Conservation (phyloP, 2,797 vertebrate species). For the Cirrhinus molitorella region DNA sequence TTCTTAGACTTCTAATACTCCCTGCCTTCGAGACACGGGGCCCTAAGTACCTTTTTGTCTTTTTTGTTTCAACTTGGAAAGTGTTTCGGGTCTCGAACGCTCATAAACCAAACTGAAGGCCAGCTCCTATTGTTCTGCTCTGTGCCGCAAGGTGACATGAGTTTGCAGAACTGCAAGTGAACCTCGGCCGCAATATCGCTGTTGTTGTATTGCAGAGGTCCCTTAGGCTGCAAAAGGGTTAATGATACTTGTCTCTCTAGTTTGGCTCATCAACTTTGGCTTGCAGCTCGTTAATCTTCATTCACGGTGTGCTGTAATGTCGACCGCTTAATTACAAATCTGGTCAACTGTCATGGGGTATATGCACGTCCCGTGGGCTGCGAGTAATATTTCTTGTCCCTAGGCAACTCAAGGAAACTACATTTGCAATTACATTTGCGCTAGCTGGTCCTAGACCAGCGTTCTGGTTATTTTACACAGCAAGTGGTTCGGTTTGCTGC, state of each 20-base stretch:
- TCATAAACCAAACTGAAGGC: conserved; percentile 17
- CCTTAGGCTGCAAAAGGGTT: conserved; percentile 51
- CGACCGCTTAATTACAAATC: conserved; percentile 76
- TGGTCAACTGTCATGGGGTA: conserved; percentile 71
- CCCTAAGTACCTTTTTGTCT: conserved; percentile 42
- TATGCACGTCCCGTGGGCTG: conserved; percentile 59
- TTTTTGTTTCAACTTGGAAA: conserved; percentile 36
- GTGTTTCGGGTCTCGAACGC: conserved; percentile 19
- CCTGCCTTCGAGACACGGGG: neutral
- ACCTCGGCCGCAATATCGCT: neutral
- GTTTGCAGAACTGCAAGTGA: conserved; percentile 38
- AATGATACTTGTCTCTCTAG: conserved; percentile 49
- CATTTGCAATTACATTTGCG: conserved; percentile 17
- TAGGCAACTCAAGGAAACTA: neutral
- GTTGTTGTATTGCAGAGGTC: conserved; percentile 10
- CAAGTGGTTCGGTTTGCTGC: neutral
- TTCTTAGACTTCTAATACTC: conserved; percentile 37
- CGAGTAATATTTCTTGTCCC: conserved; percentile 33
- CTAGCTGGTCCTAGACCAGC: neutral
- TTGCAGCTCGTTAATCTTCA: conserved; percentile 55
- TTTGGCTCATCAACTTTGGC: conserved; percentile 47
- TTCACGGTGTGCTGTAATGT: conserved; percentile 22
- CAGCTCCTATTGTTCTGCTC: conserved; percentile 15
- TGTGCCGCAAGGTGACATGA: neutral
- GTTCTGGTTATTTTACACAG: conserved; percentile 17